A percentile compares a stretch with the other conserved stretches of the same genome.
These are phyloP conservation scores for Amphilophus citrinellus DNA, from an alignment of 2,113 vertebrate genomes.

Conservation along the genomic window DNA sequence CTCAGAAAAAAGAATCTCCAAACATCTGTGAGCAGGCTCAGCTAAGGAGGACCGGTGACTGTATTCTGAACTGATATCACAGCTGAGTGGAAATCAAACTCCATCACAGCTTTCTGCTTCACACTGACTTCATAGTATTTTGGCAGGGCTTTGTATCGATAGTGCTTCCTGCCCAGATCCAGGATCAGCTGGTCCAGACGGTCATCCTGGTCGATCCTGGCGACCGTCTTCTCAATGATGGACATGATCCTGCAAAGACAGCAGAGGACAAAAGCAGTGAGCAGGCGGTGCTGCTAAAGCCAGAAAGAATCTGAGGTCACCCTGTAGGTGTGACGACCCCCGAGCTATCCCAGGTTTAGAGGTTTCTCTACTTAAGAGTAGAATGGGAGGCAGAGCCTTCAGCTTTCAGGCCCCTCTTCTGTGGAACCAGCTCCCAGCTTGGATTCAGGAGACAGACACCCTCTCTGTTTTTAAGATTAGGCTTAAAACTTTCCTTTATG, in stretches of 20 bases:
- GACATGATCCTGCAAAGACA: not conserved
- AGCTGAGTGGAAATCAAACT: not conserved
- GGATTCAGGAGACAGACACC: too few relatives aligned
- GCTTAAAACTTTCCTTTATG: too few relatives aligned
- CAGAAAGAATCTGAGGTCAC: not conserved
- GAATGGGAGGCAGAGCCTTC: too few relatives aligned
- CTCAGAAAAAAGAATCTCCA: not conserved
- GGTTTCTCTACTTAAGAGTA: too few relatives aligned
- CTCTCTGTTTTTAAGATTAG: too few relatives aligned
- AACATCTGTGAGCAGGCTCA: not conserved
- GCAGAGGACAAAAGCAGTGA: not conserved
- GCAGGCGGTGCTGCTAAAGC: not conserved
- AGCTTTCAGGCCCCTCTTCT: too few relatives aligned
- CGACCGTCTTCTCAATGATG: slow-evolving; percentile 1
- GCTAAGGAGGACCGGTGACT: not conserved
- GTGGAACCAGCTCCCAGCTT: too few relatives aligned
- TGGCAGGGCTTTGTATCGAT: not conserved
- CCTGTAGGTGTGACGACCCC: not conserved
- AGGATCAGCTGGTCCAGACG: not conserved
- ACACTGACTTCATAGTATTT: slow-evolving; percentile 6
- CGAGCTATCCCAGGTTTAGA: too few relatives aligned
- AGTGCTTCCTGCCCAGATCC: slow-evolving; percentile 11
- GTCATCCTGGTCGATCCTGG: not conserved
- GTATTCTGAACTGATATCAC: not conserved
- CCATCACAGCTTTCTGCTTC: not conserved